These are phyloP conservation scores for Vanessa cardui DNA, from an alignment of 2,888 invertebrate genomes.

Conservation along the genomic window DNA sequence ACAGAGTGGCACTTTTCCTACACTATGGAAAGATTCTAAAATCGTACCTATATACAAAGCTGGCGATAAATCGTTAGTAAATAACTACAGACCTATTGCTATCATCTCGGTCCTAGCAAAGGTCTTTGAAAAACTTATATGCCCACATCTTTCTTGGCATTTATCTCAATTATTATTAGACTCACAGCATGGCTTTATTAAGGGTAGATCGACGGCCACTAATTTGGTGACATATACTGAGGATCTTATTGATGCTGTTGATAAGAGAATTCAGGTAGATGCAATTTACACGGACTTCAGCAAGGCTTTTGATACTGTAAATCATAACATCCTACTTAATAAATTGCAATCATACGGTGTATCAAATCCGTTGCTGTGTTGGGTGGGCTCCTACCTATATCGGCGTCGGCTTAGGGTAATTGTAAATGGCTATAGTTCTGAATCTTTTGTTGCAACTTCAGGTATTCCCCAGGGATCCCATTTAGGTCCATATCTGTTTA, in stretches of 20 bases:
- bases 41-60: not conserved
- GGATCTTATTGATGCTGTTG: not conserved
- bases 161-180: not conserved
- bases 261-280: too few relatives aligned
- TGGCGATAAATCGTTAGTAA: not conserved
- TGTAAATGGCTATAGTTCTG: not conserved
- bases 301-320: too few relatives aligned
- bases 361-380: not conserved
- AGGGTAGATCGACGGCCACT: not conserved
- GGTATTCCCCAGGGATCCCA: slow-evolving; percentile 2
- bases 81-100: not conserved
- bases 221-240: not conserved
- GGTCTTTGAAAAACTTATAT: slow-evolving; percentile 1
- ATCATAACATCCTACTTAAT: too few relatives aligned
- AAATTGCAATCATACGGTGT: not conserved
- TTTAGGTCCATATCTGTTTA: not conserved
- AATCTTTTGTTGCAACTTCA: not conserved
- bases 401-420: not conserved
- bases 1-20: slow-evolving; percentile 1
- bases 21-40: slow-evolving; percentile 2
- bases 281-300: too few relatives aligned
- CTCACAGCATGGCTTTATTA: not conserved
- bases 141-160: not conserved
- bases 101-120: not conserved
- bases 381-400: slow-evolving; percentile 1